These are phyloP conservation scores for Pegea sp. DNA, from an alignment of 23 tunicate species.

Conservation along the genomic window DNA sequence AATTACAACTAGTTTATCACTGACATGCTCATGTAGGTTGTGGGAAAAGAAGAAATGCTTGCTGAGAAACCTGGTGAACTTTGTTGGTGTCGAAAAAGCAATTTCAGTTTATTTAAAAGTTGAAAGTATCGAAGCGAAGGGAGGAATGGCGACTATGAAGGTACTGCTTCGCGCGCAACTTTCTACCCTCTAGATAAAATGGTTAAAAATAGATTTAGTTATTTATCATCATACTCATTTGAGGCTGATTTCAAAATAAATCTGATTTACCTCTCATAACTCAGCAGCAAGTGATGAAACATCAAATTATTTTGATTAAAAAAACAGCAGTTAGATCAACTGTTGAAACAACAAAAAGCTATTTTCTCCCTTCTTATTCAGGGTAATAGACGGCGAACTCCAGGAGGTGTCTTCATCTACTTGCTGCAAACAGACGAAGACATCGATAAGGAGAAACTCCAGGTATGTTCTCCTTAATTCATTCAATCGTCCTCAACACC, in stretches of 20 bases:
- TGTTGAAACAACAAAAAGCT: too few species aligned
- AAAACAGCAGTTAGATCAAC: too few species aligned
- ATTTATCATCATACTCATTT: too few species aligned
- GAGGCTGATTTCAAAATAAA: too few species aligned
- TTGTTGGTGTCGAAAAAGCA: constrained; percentile 32
- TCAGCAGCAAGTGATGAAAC: too few species aligned
- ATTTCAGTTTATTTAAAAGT: constrained; percentile 48
- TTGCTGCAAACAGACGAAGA: constrained; percentile 31
- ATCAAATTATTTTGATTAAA: too few species aligned
- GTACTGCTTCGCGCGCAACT: too few species aligned
- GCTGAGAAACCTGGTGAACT: constrained; percentile 18
- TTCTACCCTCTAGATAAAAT: too few species aligned
- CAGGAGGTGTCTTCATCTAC: constrained; percentile 65
- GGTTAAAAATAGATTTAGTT: too few species aligned
- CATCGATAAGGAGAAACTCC: constrained; percentile 35
- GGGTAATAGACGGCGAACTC: constrained; percentile 75
- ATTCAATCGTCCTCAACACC: too few species aligned
- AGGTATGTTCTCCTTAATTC: constrained; percentile 17
- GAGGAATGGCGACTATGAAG: constrained; percentile 53
- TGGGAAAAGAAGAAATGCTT: constrained; percentile 74
- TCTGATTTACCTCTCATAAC: too few species aligned
- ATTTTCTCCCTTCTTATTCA: constrained; percentile 4
- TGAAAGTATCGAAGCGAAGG: constrained; percentile 32
- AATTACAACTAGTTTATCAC: not conserved
- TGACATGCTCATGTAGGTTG: constrained; percentile 15